Evolutionary conservation across 2,113 vertebrate species (phyloP).

Genomic region (Vulpes vulpes): DNA sequence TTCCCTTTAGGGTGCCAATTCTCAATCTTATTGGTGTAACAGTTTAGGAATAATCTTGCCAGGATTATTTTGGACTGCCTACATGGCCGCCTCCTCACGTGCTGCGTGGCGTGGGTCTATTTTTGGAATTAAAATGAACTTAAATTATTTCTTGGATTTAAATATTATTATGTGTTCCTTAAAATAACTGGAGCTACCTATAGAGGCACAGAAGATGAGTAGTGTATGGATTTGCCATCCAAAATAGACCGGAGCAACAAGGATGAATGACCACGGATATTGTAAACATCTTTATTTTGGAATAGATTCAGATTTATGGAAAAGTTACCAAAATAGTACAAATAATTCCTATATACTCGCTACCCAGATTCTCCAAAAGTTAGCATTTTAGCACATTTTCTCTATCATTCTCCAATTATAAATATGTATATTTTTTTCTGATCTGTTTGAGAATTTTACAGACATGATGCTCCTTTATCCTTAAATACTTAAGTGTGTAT

Average conservation of each 20-base stretch:
- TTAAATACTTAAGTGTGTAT: constrained; percentile 1
- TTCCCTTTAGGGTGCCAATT: neutral
- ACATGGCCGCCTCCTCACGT: neutral
- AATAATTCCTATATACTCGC: neutral
- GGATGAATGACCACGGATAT: neutral
- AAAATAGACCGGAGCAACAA: neutral
- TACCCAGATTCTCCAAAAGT: neutral
- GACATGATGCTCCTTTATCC: neutral
- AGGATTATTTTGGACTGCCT: constrained; percentile 57
- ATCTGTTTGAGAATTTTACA: constrained; percentile 46
- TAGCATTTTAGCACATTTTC: constrained; percentile 18
- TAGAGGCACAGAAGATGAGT: neutral
- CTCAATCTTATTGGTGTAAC: neutral
- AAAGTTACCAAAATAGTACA: neutral
- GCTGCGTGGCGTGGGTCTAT: neutral
- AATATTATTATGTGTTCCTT: constrained; percentile 6
- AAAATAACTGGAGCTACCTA: neutral
- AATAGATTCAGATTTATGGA: constrained; percentile 28
- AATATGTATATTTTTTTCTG: neutral
- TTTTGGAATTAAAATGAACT: constrained; percentile 44
- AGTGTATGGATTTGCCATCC: neutral
- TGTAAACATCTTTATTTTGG: constrained; percentile 36
- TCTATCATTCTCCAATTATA: constrained; percentile 45
- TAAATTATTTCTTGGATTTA: constrained; percentile 44
- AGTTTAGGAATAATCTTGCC: constrained; percentile 5